Evolutionary conservation across 1,140 invertebrate species (phyloP), one percentile per base, ranked within the genome.

Genomic region (Drosophila parabipectinata): DNA sequence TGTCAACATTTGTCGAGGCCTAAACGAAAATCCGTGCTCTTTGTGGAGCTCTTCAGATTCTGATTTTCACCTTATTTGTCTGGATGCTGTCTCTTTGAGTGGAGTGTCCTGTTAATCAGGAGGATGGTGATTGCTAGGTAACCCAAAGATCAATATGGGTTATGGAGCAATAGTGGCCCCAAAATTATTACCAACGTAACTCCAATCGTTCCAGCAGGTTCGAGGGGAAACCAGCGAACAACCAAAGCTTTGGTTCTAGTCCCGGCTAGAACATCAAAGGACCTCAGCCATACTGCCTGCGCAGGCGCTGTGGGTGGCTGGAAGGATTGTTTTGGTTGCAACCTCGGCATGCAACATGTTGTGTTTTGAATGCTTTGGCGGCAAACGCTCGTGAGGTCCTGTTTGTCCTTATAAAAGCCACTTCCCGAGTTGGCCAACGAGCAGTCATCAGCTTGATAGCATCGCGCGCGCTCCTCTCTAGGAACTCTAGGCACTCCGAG

Each of bases 361-460:
- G 82, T 87, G 82, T 87, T 87, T 87, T 87, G 83, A 87, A 87
- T 88, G 74, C 66, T 62, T 47, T 63, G 67, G 72, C 73, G 72
- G 67, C 68, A 67, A 64, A 52, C 44, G 52, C 55, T 59, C 53
- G 54, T 34, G 67, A 4, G 34, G 26, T 50, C 15, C 62, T n/a
- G 69, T 78, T 67, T 56, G 57, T 14, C 39, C 32, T 60, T 78
- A 87, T 87, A 87, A 88, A 87, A 88, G 66, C 74, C 58, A 68
- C 51, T 30, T 45, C 24, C 54, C 18, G 12, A 21, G 48, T 52
- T 18, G 26, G 6, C 37, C 9, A 55, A 34, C 47, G 48, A 63
- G 41, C 82, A 85, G 81, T 85, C 71, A 7, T 57, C 61, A 63
- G 64, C 48, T 48, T 60, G 71, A 50, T 34, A 54, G 69, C 78